Base-by-base conservation (phyloP, 2,797 vertebrate genomes). In the Streptopelia turtur region DNA sequence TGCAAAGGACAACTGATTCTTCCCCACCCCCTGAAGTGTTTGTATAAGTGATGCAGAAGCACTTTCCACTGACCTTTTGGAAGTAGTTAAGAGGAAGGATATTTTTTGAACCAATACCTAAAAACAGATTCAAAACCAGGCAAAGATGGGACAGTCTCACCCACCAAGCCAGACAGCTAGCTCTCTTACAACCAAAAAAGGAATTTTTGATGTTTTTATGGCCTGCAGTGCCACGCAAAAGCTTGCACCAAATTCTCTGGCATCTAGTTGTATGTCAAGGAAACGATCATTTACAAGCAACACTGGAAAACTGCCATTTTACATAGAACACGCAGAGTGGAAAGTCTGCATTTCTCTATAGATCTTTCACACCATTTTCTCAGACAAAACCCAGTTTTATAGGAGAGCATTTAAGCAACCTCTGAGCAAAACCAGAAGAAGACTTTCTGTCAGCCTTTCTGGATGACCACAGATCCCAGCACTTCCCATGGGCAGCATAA, bases 71-170 rank as follows among this genome's bases (percentile, higher is more conserved):
- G 78, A 77, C 37, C 71, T 93, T 96, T 89, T 53, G 74, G 72
- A 90, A 87, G 70, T 21, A 75, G 64, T 92, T 80, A 84, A 82
- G 75, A 81, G 43, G 31, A 85, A 78, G 60, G 60, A 68, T 80
- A 94, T 89, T 94, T 94, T 93, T 93, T 89, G 24, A 92, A 87
- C 22, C 55, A 60, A 50, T 65, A 93, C 56, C 91, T 93, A 89
- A 95, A 93, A 90, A 16, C 64, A 94, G 60, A 80, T 81, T 76
- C 65, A 63, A 83, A 75, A 90, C 3, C n/a, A 87, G 33, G 68
- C 45, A 45, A 79, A 80, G 86, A 89, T 60, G 77, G 60, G 57
- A 41, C 53, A 74, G 78, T 35, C 49, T 80, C 74, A 90, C 45
- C 33, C 88, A 71, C 49, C 45, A 68, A 60, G 28, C 37, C n/a